Conservation (phyloP, 2,888 invertebrate genomes). For the Drosophila affinis region DNA sequence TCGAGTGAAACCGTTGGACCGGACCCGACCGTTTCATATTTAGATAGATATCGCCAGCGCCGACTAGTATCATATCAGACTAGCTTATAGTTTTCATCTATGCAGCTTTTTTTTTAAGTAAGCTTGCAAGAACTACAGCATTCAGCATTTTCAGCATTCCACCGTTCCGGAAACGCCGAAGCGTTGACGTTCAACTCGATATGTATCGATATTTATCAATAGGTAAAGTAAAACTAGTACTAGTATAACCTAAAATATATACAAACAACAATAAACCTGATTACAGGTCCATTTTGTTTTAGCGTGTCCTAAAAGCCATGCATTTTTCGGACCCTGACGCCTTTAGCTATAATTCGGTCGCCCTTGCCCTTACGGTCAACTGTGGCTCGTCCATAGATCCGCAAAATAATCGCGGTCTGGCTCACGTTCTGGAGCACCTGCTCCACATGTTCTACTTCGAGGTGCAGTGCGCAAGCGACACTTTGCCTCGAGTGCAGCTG, state of each 20-base stretch:
- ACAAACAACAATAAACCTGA: not conserved
- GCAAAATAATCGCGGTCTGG: constrained; percentile 90
- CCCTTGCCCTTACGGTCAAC: constrained; percentile 90
- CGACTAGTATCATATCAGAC: not conserved
- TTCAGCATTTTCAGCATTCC: too few species aligned
- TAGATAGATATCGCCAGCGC: not conserved
- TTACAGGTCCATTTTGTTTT: constrained; percentile 86
- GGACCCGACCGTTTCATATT: not conserved
- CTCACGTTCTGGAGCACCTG: constrained; percentile 96
- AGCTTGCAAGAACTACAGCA: not conserved
- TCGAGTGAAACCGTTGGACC: not conserved
- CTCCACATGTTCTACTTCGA: constrained; percentile 96
- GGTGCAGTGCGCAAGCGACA: constrained; percentile 88
- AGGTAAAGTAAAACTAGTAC: too few species aligned
- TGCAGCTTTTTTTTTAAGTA: too few species aligned
- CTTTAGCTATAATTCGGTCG: constrained; percentile 85
- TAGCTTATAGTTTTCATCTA: too few species aligned
- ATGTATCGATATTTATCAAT: too few species aligned
- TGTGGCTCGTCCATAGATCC: constrained; percentile 93
- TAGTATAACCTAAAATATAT: too few species aligned
- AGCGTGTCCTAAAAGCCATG: constrained; percentile 89
- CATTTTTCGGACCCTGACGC: constrained; percentile 87
- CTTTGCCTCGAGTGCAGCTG: constrained; percentile 89
- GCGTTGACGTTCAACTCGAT: too few species aligned
- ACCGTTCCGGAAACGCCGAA: too few species aligned